Evolutionary conservation across 1,140 invertebrate genomes (phyloP).

Genomic region (Wiebesia pumilae): DNA sequence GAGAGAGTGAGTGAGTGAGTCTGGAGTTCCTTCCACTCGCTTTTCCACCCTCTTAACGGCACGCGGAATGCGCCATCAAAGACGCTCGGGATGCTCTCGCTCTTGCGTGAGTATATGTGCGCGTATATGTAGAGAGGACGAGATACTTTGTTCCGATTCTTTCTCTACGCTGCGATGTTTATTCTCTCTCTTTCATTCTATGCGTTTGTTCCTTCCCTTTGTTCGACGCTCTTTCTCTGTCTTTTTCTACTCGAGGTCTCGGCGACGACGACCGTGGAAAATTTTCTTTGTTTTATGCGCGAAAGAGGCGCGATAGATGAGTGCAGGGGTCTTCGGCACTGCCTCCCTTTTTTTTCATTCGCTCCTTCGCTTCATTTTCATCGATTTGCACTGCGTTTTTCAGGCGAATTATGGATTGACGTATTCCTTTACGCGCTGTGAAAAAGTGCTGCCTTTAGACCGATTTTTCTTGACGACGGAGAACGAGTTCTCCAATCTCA

Average conservation of each 20-base stretch:
- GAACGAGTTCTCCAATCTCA: not conserved
- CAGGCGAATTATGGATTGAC: not conserved
- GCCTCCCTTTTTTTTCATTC: not conserved
- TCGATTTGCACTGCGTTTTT: not conserved
- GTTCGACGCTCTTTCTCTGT: conserved; percentile 2
- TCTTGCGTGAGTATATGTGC: not conserved
- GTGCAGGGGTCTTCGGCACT: not conserved
- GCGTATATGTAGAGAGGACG: conserved; percentile 1
- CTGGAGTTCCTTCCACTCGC: conserved; percentile 44
- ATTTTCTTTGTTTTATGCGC: conserved; percentile 41
- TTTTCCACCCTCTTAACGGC: conserved; percentile 53
- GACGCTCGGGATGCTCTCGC: conserved; percentile 12
- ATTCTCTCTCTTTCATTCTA: conserved; percentile 28
- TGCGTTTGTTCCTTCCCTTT: conserved; percentile 12
- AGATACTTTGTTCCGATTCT: conserved; percentile 50
- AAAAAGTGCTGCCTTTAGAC: not conserved
- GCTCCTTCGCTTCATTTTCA: not conserved
- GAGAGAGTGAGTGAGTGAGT: conserved; percentile 14
- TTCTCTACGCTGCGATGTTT: conserved; percentile 54
- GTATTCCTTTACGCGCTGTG: not conserved
- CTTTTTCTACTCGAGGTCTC: conserved; percentile 22
- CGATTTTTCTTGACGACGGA: not conserved
- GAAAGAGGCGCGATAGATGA: conserved; percentile 4
- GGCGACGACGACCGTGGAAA: conserved; percentile 28
- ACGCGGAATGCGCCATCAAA: conserved; percentile 56